Base-by-base conservation (phyloP, 2,113 vertebrate genomes). In the Periophthalmus modestus region DNA sequence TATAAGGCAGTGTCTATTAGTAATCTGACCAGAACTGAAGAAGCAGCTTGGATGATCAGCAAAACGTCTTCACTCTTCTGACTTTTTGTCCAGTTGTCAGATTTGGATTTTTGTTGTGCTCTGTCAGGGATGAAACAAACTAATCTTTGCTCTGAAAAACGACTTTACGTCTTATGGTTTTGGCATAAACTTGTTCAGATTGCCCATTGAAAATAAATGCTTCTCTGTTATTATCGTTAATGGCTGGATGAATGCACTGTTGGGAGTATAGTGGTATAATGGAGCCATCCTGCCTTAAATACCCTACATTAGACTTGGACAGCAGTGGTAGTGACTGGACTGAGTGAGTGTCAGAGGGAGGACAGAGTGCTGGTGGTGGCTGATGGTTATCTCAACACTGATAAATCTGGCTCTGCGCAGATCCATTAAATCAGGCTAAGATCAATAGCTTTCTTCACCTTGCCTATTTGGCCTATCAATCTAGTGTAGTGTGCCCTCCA, bases 391-490 rank as follows among this genome's bases (percentile, higher is more conserved):
- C 19, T 59, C 65, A 67, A 61, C 18, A 3, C 28, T 71, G 61
- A 59, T 68, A n/a, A 54, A 54, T 79, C 61, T 65, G 58, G 23
- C 18, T 1, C 24, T 15, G 55, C 73, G 21, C 52, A 61, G 73
- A 73, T 65, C 62, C 43, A 18, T 72, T 70, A 61, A 61, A 77
- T 72, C 48, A 57, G 43, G 18, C 19, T 34, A n/a, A 67, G 73
- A 72, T 73, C 71, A 72, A 63, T 77, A 39, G 52, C 71, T 71
- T 68, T 65, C 39, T 62, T 71, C 68, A 77, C 50, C 71, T 75
- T 73, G 46, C 36, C 66, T 48, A 66, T 81, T 48, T 75, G 58
- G 46, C 48, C 66, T 55, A 69, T 81, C 28, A 57, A 73, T 72
- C 59, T 52, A 43, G 57, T 47, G 21, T 13, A 72, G 65, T 59